phyloP scores from a whole-genome alignment of 2,888 invertebrate genomes.

The Drosophila rubida region DNA sequence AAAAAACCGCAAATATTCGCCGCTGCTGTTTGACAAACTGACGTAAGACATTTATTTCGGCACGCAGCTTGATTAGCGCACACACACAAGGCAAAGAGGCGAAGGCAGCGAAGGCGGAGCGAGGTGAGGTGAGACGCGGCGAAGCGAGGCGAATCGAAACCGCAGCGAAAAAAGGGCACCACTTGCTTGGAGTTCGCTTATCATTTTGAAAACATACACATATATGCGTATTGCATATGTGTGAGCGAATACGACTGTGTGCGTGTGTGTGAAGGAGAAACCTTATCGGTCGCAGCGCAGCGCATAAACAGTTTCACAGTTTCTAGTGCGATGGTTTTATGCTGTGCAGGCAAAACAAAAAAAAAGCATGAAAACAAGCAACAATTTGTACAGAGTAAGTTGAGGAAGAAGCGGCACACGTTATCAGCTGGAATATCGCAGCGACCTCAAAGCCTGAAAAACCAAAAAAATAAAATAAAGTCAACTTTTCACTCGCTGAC shows the following conservation, averaged over 20 bases:
- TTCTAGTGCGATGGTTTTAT: conserved; percentile 55
- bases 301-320: conserved; percentile 50
- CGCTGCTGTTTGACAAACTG: conserved; percentile 71
- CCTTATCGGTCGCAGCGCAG: conserved; percentile 52
- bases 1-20: conserved; percentile 61
- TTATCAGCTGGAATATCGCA: conserved; percentile 56
- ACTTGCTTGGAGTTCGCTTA: conserved; percentile 42
- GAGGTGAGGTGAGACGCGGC: conserved; percentile 6
- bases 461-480: conserved; percentile 60
- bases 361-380: conserved; percentile 14
- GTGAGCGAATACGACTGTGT: not conserved
- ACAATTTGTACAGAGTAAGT: conserved; percentile 40
- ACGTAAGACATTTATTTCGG: conserved; percentile 78
- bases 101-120: not conserved
- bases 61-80: conserved; percentile 71
- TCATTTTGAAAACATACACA: conserved; percentile 32
- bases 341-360: conserved; percentile 47
- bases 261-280: conserved; percentile 26
- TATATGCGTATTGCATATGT: not conserved
- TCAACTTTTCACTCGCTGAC: conserved; percentile 62
- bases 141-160: conserved; percentile 38
- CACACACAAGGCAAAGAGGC: conserved; percentile 23
- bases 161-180: conserved; percentile 50
- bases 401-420: conserved; percentile 30
- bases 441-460: conserved; percentile 74